These are phyloP conservation scores for Phrixothrix hirtus DNA, from an alignment of 2,888 invertebrate species.

Conservation along the genomic window DNA sequence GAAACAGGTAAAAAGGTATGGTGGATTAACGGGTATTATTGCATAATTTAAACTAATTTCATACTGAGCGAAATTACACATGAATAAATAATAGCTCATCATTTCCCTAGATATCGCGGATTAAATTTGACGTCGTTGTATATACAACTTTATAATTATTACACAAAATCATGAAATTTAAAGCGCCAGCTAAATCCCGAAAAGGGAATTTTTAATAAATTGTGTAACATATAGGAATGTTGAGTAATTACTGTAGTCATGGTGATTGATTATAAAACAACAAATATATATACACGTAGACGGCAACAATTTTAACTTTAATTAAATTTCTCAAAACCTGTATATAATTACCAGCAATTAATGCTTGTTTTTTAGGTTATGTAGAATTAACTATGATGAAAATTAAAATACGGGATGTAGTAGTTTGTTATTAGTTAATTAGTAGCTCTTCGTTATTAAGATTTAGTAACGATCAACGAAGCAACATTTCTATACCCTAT, in stretches of 20 bases:
- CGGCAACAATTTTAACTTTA: too few species aligned
- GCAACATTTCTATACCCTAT: too few species aligned
- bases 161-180: conserved; percentile 32
- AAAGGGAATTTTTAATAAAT: neutral
- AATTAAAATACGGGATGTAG: neutral
- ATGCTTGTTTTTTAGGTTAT: too few species aligned
- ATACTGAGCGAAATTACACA: conserved; percentile 50
- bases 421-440: too few species aligned
- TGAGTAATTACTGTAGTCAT: neutral
- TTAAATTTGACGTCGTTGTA: conserved; percentile 23
- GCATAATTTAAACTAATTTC: conserved; percentile 52
- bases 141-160: conserved; percentile 31
- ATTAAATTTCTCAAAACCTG: too few species aligned
- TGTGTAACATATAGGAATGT: neutral
- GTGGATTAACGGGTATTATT: conserved; percentile 42
- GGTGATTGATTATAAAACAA: neutral
- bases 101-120: conserved; percentile 43
- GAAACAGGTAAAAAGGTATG: conserved; percentile 7
- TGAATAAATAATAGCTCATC: conserved; percentile 49
- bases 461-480: too few species aligned
- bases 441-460: too few species aligned
- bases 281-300: too few species aligned
- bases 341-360: too few species aligned
- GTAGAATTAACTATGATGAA: neutral
- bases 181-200: conserved; percentile 20